phyloP scores from a whole-genome alignment of 2,888 invertebrate genomes.

The Morpho deidamia region DNA sequence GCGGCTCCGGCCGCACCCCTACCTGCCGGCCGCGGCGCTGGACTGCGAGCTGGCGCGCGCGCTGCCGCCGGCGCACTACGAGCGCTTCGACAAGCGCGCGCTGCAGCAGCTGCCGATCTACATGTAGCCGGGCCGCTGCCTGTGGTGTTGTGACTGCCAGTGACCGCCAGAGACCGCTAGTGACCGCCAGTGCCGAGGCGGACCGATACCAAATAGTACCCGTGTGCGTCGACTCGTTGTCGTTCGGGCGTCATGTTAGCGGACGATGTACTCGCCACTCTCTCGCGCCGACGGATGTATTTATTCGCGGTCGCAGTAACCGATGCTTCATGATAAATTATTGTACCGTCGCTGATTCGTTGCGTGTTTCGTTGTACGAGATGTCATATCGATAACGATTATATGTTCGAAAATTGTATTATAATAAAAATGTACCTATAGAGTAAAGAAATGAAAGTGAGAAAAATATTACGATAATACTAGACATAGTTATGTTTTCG shows the following conservation, averaged over 20 bases:
- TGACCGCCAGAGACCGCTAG: slow-evolving; percentile 23
- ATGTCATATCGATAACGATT: slow-evolving; percentile 73
- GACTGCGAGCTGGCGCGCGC: slow-evolving; percentile 70
- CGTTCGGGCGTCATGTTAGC: slow-evolving; percentile 46
- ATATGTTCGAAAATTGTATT: slow-evolving; percentile 77
- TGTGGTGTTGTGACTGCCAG: slow-evolving; percentile 69
- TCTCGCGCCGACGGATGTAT: slow-evolving; percentile 63
- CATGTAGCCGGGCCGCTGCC: slow-evolving; percentile 64
- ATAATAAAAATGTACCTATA: slow-evolving; percentile 75
- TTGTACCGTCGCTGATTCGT: slow-evolving; percentile 71
- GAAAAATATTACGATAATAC: slow-evolving; percentile 74
- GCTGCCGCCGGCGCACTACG: slow-evolving; percentile 58
- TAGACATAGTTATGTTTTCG: slow-evolving; percentile 74
- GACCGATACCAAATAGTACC: slow-evolving; percentile 72
- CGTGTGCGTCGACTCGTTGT: slow-evolving; percentile 56
- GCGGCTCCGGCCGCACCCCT: slow-evolving; percentile 40
- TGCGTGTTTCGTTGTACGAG: slow-evolving; percentile 71
- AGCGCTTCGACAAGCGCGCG: slow-evolving; percentile 72
- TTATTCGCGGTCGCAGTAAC: slow-evolving; percentile 69
- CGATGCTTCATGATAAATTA: slow-evolving; percentile 69
- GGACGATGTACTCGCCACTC: slow-evolving; percentile 24
- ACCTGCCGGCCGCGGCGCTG: slow-evolving; percentile 41
- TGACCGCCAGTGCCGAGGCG: slow-evolving; percentile 32
- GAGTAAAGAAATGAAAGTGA: slow-evolving; percentile 75
- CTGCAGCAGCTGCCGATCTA: slow-evolving; percentile 75